A percentile compares a stretch with the other conserved stretches of the same genome.
Conservation (phyloP, 2,888 invertebrate genomes). For the Pachydiplax longipennis region DNA sequence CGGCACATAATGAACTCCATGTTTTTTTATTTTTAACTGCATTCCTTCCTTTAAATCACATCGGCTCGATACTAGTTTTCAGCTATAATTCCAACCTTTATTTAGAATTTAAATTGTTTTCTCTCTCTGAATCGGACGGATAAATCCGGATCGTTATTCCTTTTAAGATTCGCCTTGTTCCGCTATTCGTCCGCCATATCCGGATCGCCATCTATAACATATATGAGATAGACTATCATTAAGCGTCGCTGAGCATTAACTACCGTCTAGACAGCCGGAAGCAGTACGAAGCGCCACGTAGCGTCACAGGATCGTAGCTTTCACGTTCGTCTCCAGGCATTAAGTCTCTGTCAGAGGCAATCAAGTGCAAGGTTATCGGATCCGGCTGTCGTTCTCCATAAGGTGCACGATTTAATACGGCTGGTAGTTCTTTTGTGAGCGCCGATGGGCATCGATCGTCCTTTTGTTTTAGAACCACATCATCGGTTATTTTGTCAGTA, state of each 20-base stretch:
- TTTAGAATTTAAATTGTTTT: no score
- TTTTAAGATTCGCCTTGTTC: no score
- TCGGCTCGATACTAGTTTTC: no score
- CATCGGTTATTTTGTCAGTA: slow-evolving; percentile 41
- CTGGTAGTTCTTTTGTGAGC: slow-evolving; percentile 29
- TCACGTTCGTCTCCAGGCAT: slow-evolving; percentile 24
- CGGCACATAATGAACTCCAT: no score
- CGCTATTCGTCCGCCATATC: no score
- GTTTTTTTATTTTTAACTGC: no score
- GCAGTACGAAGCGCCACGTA: not conserved
- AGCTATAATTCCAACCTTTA: no score
- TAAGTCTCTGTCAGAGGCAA: slow-evolving; percentile 38
- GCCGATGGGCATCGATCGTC: slow-evolving; percentile 14
- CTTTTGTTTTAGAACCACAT: slow-evolving; percentile 44
- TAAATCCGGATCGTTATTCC: no score
- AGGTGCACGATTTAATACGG: slow-evolving; percentile 35
- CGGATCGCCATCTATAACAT: no score
- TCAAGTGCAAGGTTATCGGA: slow-evolving; percentile 38
- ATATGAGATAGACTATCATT: not conserved
- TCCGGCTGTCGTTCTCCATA: slow-evolving; percentile 34
- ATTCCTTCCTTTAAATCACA: no score
- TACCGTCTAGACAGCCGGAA: not conserved
- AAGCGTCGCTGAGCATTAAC: not conserved
- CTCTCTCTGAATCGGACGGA: no score
- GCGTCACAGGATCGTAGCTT: slow-evolving; percentile 12